Conservation (phyloP, 2,888 invertebrate genomes). For the Latrodectus hesperus region DNA sequence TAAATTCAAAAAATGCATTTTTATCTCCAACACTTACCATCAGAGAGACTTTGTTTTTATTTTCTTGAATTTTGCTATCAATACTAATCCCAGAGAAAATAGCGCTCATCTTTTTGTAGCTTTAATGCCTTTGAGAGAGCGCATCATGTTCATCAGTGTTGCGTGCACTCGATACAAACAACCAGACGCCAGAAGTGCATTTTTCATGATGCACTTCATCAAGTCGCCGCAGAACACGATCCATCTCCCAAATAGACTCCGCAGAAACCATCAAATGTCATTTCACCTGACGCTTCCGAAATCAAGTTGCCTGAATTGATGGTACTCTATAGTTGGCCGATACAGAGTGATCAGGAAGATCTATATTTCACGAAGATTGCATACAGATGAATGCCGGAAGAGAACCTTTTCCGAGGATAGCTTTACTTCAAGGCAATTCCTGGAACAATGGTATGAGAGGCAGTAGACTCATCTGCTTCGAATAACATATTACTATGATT, state of each 20-base stretch:
- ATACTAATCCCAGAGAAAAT: constrained; percentile 48
- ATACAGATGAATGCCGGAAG: constrained; percentile 66
- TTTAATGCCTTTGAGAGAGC: constrained; percentile 41
- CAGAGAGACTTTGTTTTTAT: constrained; percentile 17
- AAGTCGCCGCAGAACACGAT: constrained; percentile 33
- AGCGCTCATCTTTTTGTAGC: constrained; percentile 28
- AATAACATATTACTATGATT: no score
- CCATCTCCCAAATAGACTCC: constrained; percentile 35
- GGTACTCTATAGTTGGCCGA: constrained; percentile 54
- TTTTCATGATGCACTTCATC: constrained; percentile 41
- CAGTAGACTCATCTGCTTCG: no score
- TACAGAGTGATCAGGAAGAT: constrained; percentile 49
- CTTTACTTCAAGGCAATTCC: neutral
- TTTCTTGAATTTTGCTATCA: constrained; percentile 33
- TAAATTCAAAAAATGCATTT: constrained; percentile 45
- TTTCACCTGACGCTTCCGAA: constrained; percentile 65
- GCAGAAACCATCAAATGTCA: constrained; percentile 62
- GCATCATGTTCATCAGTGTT: constrained; percentile 52
- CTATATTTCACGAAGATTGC: constrained; percentile 41
- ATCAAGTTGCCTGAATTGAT: constrained; percentile 61
- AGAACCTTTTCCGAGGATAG: constrained; percentile 20
- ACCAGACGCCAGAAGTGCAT: constrained; percentile 31
- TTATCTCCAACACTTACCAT: constrained; percentile 15
- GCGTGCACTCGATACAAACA: constrained; percentile 28
- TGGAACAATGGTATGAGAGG: constrained; percentile 26